Evolutionary conservation across 1,140 invertebrate genomes (phyloP).

Genomic region (Drosophila mauritiana): DNA sequence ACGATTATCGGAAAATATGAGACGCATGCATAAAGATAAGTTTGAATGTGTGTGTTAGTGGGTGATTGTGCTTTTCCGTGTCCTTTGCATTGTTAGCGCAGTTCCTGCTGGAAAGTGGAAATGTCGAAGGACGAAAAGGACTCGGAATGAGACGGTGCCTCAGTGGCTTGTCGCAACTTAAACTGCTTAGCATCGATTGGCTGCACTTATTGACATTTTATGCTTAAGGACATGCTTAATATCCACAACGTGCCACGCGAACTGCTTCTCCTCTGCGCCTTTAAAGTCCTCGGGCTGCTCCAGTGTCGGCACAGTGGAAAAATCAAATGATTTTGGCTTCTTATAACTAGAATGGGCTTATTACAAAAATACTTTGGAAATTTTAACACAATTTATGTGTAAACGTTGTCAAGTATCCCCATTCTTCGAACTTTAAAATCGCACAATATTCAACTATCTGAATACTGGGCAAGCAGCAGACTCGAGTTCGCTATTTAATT

Average conservation of each 20-base stretch:
- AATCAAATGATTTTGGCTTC: not conserved
- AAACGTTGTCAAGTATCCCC: too few species aligned
- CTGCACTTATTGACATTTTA: conserved; percentile 78
- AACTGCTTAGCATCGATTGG: conserved; percentile 72
- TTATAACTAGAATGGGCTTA: too few species aligned
- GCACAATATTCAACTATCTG: too few species aligned
- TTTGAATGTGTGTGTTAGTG: conserved; percentile 10
- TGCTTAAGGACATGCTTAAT: conserved; percentile 79
- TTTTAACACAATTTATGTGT: too few species aligned
- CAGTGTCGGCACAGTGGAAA: conserved; percentile 18
- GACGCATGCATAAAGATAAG: conserved; percentile 38
- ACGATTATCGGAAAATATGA: conserved; percentile 54
- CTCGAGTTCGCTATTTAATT: too few species aligned
- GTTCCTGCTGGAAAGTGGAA: conserved; percentile 11
- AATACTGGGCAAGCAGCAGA: too few species aligned
- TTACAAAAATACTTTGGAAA: too few species aligned
- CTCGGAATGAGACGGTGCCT: conserved; percentile 16
- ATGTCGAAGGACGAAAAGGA: not conserved
- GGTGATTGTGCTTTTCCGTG: conserved; percentile 38
- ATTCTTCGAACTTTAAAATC: too few species aligned
- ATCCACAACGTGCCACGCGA: conserved; percentile 51
- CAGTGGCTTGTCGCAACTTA: conserved; percentile 62
- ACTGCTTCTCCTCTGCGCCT: conserved; percentile 6
- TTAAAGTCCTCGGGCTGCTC: conserved; percentile 1
- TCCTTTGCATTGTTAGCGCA: conserved; percentile 45